Conservation (phyloP, 2,888 invertebrate species). For the Bhutanitis thaidina region DNA sequence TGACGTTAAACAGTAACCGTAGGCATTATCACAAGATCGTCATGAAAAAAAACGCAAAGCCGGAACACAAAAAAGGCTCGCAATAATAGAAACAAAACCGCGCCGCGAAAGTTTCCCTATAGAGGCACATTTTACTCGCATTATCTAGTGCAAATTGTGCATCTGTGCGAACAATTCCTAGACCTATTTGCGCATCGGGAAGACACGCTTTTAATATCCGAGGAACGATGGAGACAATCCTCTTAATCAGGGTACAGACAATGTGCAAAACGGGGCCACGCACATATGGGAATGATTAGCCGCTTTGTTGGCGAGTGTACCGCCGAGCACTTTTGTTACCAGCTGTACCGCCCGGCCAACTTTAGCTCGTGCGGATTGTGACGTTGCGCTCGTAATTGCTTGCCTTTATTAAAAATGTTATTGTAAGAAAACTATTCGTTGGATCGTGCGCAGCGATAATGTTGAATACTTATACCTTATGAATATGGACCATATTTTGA, state of each 20-base stretch:
- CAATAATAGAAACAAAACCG: slow-evolving; percentile 53
- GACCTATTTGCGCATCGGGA: slow-evolving; percentile 42
- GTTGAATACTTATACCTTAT: slow-evolving; percentile 20
- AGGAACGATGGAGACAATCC: slow-evolving; percentile 76
- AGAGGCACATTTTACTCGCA: slow-evolving; percentile 43
- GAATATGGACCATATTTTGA: slow-evolving; percentile 2
- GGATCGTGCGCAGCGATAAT: slow-evolving; percentile 23
- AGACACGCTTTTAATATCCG: slow-evolving; percentile 75
- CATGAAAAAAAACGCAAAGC: slow-evolving; percentile 36
- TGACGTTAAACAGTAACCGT: slow-evolving; percentile 22
- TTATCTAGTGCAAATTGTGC: slow-evolving; percentile 44
- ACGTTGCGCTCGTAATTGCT: slow-evolving; percentile 38
- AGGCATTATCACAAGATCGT: slow-evolving; percentile 40
- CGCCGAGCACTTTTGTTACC: slow-evolving; percentile 59
- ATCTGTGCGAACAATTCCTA: slow-evolving; percentile 36
- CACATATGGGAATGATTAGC: slow-evolving; percentile 69
- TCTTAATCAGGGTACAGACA: slow-evolving; percentile 76
- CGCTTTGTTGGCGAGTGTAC: slow-evolving; percentile 49
- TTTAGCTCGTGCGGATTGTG: slow-evolving; percentile 39
- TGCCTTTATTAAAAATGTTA: slow-evolving; percentile 42
- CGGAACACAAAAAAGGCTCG: slow-evolving; percentile 43
- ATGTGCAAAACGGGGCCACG: slow-evolving; percentile 75
- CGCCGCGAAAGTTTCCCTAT: slow-evolving; percentile 47
- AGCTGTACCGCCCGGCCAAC: slow-evolving; percentile 42
- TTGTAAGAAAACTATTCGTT: slow-evolving; percentile 30